A percentile compares a stretch with the other conserved stretches of the same genome.
phyloP scores from a whole-genome alignment of 53 echinoderm and acorn worm species.

The Antedon mediterranea region DNA sequence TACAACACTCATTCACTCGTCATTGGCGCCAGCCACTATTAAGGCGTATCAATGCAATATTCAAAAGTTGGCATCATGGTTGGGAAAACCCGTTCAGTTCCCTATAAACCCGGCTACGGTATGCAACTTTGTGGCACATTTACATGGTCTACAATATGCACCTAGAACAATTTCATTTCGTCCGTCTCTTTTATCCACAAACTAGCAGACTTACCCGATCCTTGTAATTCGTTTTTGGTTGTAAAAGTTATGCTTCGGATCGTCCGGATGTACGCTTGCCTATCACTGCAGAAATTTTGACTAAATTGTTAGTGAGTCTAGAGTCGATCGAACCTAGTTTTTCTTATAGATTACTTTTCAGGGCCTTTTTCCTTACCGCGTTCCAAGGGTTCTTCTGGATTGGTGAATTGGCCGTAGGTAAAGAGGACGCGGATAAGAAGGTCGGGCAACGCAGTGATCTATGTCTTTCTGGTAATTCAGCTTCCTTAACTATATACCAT shows the following conservation, averaged over 20 bases:
- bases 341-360: neutral
- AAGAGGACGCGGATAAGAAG: neutral
- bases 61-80: constrained; percentile 2
- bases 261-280: constrained; percentile 1
- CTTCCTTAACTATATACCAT: neutral
- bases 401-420: constrained; percentile 1
- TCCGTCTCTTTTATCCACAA: constrained; percentile 2
- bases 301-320: neutral
- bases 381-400: constrained; percentile 15
- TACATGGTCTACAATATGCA: neutral
- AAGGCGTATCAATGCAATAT: neutral
- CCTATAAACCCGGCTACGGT: neutral
- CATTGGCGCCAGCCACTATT: neutral
- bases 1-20: constrained; percentile 1
- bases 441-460: neutral
- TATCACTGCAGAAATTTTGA: constrained; percentile 4
- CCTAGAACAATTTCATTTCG: constrained; percentile 12
- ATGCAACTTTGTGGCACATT: constrained; percentile 14
- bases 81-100: neutral
- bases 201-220: neutral
- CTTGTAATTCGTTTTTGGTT: constrained; percentile 6
- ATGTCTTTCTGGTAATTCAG: neutral
- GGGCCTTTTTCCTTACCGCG: constrained; percentile 7
- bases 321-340: neutral
- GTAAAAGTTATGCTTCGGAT: neutral